Evolutionary conservation across 2,113 vertebrate genomes (phyloP).

Genomic region (Promerops cafer): DNA sequence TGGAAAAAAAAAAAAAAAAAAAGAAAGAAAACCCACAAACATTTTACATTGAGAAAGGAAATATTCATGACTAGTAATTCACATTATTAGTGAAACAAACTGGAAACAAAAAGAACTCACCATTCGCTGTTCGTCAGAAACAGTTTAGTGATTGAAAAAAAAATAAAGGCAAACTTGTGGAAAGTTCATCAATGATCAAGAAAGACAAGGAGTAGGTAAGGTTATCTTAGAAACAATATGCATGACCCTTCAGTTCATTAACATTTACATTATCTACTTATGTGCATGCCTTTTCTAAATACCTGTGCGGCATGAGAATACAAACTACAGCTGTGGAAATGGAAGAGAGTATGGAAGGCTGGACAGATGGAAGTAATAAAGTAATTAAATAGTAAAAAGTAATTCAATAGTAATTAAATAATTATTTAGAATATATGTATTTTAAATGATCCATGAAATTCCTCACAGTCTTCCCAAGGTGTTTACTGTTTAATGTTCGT

Average conservation of each 20-base stretch:
- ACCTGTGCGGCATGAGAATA: not conserved
- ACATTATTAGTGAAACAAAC: no score
- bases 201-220: not conserved
- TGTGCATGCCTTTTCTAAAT: not conserved
- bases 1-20: accelerated
- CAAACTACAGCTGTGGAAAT: not conserved
- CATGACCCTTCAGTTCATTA: not conserved
- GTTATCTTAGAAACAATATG: not conserved
- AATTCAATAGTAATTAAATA: not conserved
- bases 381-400: not conserved
- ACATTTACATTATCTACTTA: not conserved
- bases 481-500: not conserved
- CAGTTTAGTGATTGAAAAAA: not conserved
- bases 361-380: not conserved
- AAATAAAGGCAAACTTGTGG: not conserved
- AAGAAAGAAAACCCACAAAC: no score
- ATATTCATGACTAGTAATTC: not conserved
- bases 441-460: not conserved
- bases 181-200: not conserved
- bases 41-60: not conserved
- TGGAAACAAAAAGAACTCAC: not conserved
- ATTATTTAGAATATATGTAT: not conserved
- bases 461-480: not conserved
- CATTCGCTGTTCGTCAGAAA: not conserved
- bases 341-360: not conserved